These are phyloP conservation scores for Mellivora capensis DNA, from an alignment of 2,113 vertebrate genomes.

Conservation along the genomic window DNA sequence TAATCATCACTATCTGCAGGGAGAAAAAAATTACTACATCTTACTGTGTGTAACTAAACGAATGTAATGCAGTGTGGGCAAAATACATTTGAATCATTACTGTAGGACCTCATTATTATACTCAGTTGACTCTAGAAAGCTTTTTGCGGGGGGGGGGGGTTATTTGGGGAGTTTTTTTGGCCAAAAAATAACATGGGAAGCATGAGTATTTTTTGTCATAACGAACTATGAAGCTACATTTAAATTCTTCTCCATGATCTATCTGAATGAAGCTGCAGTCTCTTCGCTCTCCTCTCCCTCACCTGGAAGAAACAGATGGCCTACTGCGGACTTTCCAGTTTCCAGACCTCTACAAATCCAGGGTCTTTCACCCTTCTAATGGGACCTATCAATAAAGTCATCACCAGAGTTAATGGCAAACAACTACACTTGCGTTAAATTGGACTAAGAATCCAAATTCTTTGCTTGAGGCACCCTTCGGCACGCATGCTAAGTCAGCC, in stretches of 20 bases:
- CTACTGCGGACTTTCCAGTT: not conserved
- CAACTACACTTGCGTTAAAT: not conserved
- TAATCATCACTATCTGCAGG: constrained; percentile 62
- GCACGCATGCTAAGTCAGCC: not conserved
- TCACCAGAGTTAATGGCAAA: not conserved
- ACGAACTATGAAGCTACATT: not conserved
- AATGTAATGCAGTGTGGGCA: no score
- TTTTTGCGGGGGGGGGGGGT: not conserved
- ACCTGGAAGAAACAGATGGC: not conserved
- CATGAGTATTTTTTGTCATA: not conserved
- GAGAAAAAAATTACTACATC: not conserved
- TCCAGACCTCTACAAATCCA: not conserved
- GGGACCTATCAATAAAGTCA: not conserved
- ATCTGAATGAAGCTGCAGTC: not conserved
- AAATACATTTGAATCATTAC: not conserved
- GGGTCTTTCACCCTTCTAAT: not conserved
- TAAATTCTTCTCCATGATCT: not conserved
- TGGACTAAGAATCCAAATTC: not conserved
- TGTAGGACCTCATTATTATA: not conserved
- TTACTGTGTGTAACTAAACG: not conserved
- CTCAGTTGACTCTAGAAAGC: not conserved
- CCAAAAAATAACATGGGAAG: not conserved
- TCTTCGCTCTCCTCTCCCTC: not conserved
- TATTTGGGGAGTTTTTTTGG: not conserved
- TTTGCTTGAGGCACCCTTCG: not conserved